A percentile compares a stretch with the other conserved stretches of the same genome.
Conservation (phyloP, 37 sponge, comb jelly and placozoan species). For the Lycopodina hypogea region DNA sequence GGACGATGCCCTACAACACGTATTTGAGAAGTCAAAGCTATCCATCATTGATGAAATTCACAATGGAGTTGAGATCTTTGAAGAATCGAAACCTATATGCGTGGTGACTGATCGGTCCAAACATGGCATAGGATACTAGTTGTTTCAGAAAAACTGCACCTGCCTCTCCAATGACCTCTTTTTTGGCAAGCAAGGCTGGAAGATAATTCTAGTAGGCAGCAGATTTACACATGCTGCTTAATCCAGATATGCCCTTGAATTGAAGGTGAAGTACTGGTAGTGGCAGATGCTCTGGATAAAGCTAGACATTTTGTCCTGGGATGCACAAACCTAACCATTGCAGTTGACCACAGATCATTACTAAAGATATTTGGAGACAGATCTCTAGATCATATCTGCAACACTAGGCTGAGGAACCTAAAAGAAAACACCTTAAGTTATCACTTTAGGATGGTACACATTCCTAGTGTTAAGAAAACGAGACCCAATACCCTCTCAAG, state of each 20-base stretch:
- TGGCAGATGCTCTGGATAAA: slow-evolving; percentile 50
- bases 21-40: slow-evolving; percentile 36
- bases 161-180: slow-evolving; percentile 44
- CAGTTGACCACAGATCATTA: slow-evolving; percentile 31
- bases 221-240: slow-evolving; percentile 50
- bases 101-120: slow-evolving; percentile 42
- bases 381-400: slow-evolving; percentile 12
- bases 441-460: slow-evolving; percentile 43
- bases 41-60: slow-evolving; percentile 34
- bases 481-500: slow-evolving; percentile 36
- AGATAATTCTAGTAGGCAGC: slow-evolving; percentile 46
- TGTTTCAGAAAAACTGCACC: slow-evolving; percentile 46
- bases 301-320: slow-evolving; percentile 50
- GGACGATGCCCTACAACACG: slow-evolving; percentile 23
- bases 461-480: slow-evolving; percentile 33
- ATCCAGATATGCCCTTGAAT: slow-evolving; percentile 48
- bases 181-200: slow-evolving; percentile 50
- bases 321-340: slow-evolving; percentile 33
- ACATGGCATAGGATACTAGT: slow-evolving; percentile 42
- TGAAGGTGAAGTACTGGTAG: slow-evolving; percentile 49
- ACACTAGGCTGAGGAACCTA: slow-evolving; percentile 15
- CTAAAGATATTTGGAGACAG: slow-evolving; percentile 5
- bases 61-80: slow-evolving; percentile 40
- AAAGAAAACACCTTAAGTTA: slow-evolving; percentile 10
- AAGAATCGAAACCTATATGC: slow-evolving; percentile 44